Conservation (phyloP, 1,140 invertebrate genomes). For the Homalodisca vitripennis region DNA sequence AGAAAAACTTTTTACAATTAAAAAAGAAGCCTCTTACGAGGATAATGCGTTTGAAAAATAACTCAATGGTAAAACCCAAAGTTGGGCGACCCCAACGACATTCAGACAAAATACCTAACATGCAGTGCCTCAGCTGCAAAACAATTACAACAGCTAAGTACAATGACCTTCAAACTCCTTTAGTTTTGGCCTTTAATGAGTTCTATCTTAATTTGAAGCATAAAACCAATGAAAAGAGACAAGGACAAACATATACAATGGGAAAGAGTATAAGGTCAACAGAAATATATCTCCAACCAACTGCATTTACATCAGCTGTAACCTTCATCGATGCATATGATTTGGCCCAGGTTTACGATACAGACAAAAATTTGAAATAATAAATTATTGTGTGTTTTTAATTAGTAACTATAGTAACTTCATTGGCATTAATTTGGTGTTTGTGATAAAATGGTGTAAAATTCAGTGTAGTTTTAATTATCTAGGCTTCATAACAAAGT, state of each 20-base stretch:
- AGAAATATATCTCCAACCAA: background rate
- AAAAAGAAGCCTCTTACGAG: background rate
- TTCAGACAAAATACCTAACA: background rate
- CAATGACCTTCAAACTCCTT: slow-evolving; percentile 15
- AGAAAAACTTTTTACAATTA: background rate
- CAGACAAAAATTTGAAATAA: slow-evolving; percentile 6
- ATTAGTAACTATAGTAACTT: background rate
- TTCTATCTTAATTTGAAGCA: slow-evolving; percentile 22
- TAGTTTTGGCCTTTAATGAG: slow-evolving; percentile 14
- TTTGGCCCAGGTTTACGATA: background rate
- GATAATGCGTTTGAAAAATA: background rate
- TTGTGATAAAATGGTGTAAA: background rate
- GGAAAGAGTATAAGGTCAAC: background rate
- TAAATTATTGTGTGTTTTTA: background rate
- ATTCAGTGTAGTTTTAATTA: background rate
- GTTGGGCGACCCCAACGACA: slow-evolving; percentile 16
- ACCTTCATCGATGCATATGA: background rate
- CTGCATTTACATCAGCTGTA: background rate
- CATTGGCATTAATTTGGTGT: no score
- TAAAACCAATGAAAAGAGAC: background rate
- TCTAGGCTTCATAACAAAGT: background rate
- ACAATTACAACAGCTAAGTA: slow-evolving; percentile 22
- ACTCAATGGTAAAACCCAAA: slow-evolving; percentile 24
- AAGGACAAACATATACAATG: background rate
- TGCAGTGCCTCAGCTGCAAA: background rate